Base-by-base conservation (phyloP, 2,797 vertebrate species). In the Sebastes reedi region DNA sequence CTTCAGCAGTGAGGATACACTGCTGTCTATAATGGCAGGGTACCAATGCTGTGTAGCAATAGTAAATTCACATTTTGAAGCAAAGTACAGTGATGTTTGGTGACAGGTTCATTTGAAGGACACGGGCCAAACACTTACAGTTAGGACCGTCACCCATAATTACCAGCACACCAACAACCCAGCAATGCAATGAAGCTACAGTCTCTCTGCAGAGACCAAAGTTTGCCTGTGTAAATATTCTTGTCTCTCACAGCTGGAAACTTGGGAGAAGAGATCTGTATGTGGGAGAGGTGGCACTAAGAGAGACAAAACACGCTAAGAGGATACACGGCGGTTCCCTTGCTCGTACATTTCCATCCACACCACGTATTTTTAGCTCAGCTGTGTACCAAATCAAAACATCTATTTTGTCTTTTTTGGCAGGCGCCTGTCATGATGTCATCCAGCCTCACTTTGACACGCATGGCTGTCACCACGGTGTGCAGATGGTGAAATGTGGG, bases 371-470 rank as follows among this genome's bases (percentile, higher is more conserved):
- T 87, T 90, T 88, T 87, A 86, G 77, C 70, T 74, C 81, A 67
- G 66, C 82, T 81, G 82, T 75, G 86, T 29, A 67, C 46, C 77
- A 79, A 81, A 86, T 89, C 88, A 87, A 82, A 93, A 87, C 87
- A 88, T 89, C 76, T 77, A 70, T 85, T 86, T 89, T 91, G 78
- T 87, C 77, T 86, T 77, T n/a, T 86, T 85, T 90, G 86, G 80
- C 88, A 82, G 79, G 71, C 42, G 75, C 72, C 81, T 85, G 79
- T 78, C 83, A 77, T 61, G 82, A 88, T 88, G 83, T 78, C 80
- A 87, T 79, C 77, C 60, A 4, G 67, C 34, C 56, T 42, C 69
- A 10, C 74, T 67, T 65, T 87, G 84, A 90, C 86, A 87, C 18
- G 59, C 36, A 46, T 3, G 46, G 34, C 83, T 88, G 89, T 88